Conservation (phyloP, 2,797 vertebrate species). For the Parambassis ranga region DNA sequence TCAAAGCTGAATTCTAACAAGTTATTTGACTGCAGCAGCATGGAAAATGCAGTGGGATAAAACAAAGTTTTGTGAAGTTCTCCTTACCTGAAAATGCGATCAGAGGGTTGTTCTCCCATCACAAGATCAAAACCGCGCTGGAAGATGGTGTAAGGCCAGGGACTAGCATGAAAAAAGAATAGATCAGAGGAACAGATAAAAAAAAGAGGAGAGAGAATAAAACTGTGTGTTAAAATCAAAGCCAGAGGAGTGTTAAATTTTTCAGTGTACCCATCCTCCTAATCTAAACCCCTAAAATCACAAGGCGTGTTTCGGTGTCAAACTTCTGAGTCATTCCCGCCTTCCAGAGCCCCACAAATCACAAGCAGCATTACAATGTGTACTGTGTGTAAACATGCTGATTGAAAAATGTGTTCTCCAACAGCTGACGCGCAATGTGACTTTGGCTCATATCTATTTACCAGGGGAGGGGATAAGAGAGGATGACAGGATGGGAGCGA, state of each 20-base stretch:
- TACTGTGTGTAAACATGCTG: constrained; percentile 57
- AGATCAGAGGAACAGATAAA: constrained; percentile 54
- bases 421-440: constrained; percentile 49
- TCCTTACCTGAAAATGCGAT: constrained; percentile 98
- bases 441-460: constrained; percentile 58
- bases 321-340: constrained; percentile 15
- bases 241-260: constrained; percentile 29
- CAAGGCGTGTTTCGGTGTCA: constrained; percentile 20
- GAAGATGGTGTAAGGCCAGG: constrained; percentile 99
- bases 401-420: constrained; percentile 54
- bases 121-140: constrained; percentile 98
- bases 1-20: constrained; percentile 12
- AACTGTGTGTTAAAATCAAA: constrained; percentile 62
- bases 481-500: constrained; percentile 44
- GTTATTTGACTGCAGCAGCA: not conserved
- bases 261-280: constrained; percentile 32
- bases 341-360: constrained; percentile 30
- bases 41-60: constrained; percentile 12
- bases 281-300: constrained; percentile 45
- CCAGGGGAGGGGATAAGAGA: constrained; percentile 39
- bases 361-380: constrained; percentile 20
- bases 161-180: constrained; percentile 75
- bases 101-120: constrained; percentile 97
- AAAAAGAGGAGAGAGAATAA: constrained; percentile 45
- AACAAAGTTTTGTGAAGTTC: constrained; percentile 57